Base-by-base conservation (phyloP, 2,113 vertebrate genomes). In the Osmerus mordax region DNA sequence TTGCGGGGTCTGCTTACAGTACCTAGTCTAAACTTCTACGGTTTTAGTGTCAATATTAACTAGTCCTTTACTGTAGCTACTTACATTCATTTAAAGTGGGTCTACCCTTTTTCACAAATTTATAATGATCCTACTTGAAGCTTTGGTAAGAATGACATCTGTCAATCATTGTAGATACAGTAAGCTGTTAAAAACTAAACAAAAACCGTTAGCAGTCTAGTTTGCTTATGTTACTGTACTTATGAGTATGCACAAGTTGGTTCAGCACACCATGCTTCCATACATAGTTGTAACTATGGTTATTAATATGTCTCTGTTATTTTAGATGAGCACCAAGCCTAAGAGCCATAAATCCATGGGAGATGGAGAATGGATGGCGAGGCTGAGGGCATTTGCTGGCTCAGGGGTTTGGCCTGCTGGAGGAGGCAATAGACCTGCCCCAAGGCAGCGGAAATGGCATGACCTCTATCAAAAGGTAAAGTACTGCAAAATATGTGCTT, bases 401-500 rank as follows among this genome's bases (percentile, higher is more conserved):
- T 61, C 65, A 60, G 72, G 72, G 14, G 41, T 29, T 32, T 74
- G 72, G 72, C 65, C 72, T 32, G 19, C 65, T 53, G 19, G 32
- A 18, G 36, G 32, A 67, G 72, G 72, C 14, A 61, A 74, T 19
- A 62, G 65, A 29, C 72, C 72, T 61, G 25, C 55, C 15, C 56
- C 65, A 59, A 67, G 32, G 12, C 72, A 67, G 56, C 2, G 16
- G 52, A 73, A 73, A 52, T 73, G 63, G 62, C 15, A 72, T 21
- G 52, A 73, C 52, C 63, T 73, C 63, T 73, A 73, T 14, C 23
- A 65, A 15, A 72, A 66, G 28, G 71, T 66, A 65, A 65, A 41
- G 69, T 70, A 61, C 21, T 19, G 56, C 29, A 41, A 70, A 36
- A 25, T 47, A 14, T 36, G 16, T 41, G 41, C 58, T 19, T 21